These are phyloP conservation scores for Sterna hirundo DNA, from an alignment of 2,113 vertebrate genomes.

Conservation along the genomic window DNA sequence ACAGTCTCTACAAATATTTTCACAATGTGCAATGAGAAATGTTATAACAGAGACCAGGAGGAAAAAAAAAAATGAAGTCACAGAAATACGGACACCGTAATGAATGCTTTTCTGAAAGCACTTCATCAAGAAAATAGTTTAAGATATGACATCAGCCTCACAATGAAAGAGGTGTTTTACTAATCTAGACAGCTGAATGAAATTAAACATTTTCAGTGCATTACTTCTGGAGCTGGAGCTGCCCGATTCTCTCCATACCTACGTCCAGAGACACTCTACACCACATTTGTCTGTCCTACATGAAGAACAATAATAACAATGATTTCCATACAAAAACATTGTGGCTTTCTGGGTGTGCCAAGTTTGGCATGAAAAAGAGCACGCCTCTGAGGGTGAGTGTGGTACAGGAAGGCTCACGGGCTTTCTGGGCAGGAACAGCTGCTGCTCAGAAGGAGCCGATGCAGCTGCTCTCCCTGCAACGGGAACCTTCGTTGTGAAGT, in stretches of 20 bases:
- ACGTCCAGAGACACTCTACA: neutral
- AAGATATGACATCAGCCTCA: conserved; percentile 41
- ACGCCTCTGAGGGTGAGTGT: neutral
- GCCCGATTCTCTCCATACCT: neutral
- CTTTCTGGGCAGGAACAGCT: neutral
- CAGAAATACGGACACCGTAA: neutral
- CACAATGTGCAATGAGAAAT: conserved; percentile 12
- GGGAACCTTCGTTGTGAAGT: neutral
- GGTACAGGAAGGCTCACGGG: neutral
- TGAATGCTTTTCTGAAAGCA: conserved; percentile 54
- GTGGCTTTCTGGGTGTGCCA: neutral
- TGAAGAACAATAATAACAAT: neutral
- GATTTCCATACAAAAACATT: neutral
- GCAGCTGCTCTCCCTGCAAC: neutral
- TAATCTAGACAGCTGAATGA: conserved; percentile 14
- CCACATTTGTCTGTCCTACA: neutral
- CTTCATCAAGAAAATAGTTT: conserved; percentile 58
- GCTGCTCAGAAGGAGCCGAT: neutral
- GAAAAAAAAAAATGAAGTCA: conserved; percentile 14
- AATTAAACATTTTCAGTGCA: conserved; percentile 16
- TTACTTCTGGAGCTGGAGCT: neutral
- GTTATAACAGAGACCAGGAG: neutral
- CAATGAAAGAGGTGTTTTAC: conserved; percentile 42
- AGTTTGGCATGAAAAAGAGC: neutral
- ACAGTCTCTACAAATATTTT: conserved; percentile 38